phyloP scores from a whole-genome alignment of 2,113 vertebrate genomes.

The Setophaga coronata region DNA sequence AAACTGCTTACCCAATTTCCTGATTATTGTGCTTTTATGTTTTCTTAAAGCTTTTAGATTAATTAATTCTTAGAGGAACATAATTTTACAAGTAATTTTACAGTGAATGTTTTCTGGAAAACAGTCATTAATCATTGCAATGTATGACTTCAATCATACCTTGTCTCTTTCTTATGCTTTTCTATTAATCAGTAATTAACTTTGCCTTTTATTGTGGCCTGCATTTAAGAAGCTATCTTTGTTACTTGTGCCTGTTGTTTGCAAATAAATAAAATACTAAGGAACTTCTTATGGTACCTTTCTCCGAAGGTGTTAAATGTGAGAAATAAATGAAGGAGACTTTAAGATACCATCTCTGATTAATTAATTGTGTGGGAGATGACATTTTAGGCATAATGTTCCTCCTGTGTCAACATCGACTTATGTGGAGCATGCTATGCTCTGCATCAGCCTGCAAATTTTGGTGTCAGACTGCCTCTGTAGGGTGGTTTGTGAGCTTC shows the following conservation, averaged over 20 bases:
- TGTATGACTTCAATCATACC: background rate
- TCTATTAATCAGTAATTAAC: slow-evolving; percentile 8
- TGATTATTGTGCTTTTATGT: slow-evolving; percentile 28
- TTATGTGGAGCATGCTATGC: background rate
- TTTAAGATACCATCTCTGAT: background rate
- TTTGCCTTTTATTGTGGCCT: background rate
- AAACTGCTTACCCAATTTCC: background rate
- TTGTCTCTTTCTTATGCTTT: background rate
- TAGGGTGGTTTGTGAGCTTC: background rate
- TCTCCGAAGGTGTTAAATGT: background rate
- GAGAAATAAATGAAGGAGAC: background rate
- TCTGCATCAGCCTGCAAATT: background rate
- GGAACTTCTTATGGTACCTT: background rate
- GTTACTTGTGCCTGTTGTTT: background rate
- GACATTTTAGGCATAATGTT: background rate
- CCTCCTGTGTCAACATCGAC: background rate
- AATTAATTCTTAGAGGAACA: slow-evolving; percentile 19
- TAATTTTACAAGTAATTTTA: background rate
- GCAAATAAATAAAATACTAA: background rate
- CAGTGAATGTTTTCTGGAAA: background rate
- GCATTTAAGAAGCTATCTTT: background rate
- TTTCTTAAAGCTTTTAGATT: slow-evolving; percentile 26
- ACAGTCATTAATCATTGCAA: background rate
- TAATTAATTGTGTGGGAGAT: background rate
- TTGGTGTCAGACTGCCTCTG: background rate